Conservation (phyloP, 2,797 vertebrate species). For the Tenualosa thibaudeaui region DNA sequence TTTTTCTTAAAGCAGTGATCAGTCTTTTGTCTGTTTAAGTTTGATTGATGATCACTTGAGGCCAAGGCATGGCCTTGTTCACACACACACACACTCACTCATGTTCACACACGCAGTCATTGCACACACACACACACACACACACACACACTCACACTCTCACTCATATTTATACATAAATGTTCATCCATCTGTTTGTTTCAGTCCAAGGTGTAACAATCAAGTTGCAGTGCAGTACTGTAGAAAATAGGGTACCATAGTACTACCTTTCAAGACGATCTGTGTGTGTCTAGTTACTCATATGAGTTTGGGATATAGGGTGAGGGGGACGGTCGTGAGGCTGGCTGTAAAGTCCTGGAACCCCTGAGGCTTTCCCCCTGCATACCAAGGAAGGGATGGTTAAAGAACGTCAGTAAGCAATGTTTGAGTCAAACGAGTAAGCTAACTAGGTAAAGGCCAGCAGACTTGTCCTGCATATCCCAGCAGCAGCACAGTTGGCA, state of each 20-base stretch:
- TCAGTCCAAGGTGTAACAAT: too few species aligned
- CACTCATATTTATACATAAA: neutral
- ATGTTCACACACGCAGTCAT: constrained; percentile 39
- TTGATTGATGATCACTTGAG: constrained; percentile 61
- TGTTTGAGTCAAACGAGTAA: neutral
- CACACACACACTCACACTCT: constrained; percentile 25
- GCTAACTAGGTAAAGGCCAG: neutral
- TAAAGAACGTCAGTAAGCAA: neutral
- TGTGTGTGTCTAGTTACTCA: neutral
- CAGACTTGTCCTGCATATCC: neutral
- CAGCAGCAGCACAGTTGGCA: neutral
- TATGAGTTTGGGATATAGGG: neutral
- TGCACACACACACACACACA: constrained; percentile 21
- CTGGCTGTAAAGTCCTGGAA: neutral
- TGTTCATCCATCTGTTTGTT: too few species aligned
- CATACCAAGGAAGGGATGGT: neutral
- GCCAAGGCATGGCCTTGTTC: constrained; percentile 44
- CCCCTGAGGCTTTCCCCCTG: neutral
- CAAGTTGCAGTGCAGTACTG: too few species aligned
- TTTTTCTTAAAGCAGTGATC: constrained; percentile 44
- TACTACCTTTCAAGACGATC: neutral
- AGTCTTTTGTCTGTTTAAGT: constrained; percentile 56
- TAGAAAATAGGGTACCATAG: too few species aligned
- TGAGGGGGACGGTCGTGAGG: neutral
- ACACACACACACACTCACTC: constrained; percentile 22